These are phyloP conservation scores for Synchiropus splendidus DNA, from an alignment of 2,113 vertebrate species.

Conservation along the genomic window DNA sequence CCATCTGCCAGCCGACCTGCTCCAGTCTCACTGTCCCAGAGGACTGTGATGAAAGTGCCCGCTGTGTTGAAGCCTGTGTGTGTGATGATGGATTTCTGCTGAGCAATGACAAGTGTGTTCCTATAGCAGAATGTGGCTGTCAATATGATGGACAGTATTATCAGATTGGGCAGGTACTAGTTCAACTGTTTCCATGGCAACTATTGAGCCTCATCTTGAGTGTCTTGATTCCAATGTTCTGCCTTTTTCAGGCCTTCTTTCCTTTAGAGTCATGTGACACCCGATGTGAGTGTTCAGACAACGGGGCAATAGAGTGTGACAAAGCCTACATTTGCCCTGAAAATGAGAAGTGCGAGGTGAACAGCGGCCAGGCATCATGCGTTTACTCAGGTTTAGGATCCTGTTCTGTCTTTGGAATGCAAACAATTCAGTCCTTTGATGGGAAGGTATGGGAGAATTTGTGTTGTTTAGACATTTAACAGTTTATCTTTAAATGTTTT, in stretches of 20 bases:
- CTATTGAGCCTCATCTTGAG: no score
- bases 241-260: conserved; percentile 16
- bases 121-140: conserved; percentile 21
- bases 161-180: conserved; percentile 9
- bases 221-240: neutral
- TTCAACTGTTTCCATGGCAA: neutral
- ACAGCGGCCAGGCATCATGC: conserved; percentile 3
- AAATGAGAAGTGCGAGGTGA: conserved; percentile 12
- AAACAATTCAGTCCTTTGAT: conserved; percentile 9
- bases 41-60: conserved; percentile 3
- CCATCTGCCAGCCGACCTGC: conserved; percentile 19
- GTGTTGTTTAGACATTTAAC: neutral
- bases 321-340: neutral
- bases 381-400: neutral
- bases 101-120: conserved; percentile 21
- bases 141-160: conserved; percentile 14
- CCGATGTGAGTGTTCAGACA: conserved; percentile 15
- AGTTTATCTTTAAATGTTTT: no score
- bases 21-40: neutral
- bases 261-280: conserved; percentile 6
- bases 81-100: conserved; percentile 15
- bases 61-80: conserved; percentile 18
- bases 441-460: conserved; percentile 9
- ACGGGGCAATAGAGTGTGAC: conserved; percentile 1
- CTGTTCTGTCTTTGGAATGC: conserved; percentile 16